A percentile compares a stretch with the other conserved stretches of the same genome.
Evolutionary conservation across 2,113 vertebrate genomes (phyloP).

Genomic region (Arvicanthis niloticus): DNA sequence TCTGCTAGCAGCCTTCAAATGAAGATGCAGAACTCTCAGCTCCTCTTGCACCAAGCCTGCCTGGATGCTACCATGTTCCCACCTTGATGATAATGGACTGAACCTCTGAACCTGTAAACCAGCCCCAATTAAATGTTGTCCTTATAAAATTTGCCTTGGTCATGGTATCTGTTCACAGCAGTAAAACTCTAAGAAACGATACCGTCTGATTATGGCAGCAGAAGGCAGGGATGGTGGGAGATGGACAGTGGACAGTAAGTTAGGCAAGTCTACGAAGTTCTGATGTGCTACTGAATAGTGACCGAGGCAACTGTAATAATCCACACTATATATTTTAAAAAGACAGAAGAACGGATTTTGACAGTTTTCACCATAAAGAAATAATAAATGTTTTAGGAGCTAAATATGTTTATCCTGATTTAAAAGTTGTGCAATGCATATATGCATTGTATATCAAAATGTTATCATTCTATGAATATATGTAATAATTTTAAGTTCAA

Average conservation of each 20-base stretch:
- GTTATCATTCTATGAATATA: neutral
- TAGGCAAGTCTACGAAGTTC: neutral
- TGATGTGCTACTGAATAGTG: neutral
- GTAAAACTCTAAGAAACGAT: too few relatives aligned
- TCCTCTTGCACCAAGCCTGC: too few relatives aligned
- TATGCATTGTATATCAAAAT: neutral
- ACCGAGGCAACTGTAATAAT: neutral
- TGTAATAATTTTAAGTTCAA: neutral
- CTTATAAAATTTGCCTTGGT: too few relatives aligned
- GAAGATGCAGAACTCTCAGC: too few relatives aligned
- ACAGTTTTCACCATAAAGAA: neutral
- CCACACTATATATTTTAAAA: neutral
- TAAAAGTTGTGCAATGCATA: neutral
- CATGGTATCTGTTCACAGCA: too few relatives aligned
- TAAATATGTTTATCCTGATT: neutral
- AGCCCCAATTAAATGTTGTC: too few relatives aligned
- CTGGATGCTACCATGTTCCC: too few relatives aligned
- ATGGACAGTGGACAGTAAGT: rapidly evolving
- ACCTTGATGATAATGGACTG: too few relatives aligned
- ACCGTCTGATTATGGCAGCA: neutral
- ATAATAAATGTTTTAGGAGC: neutral
- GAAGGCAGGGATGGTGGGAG: neutral
- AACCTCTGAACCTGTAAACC: too few relatives aligned
- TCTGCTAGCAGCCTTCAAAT: too few relatives aligned
- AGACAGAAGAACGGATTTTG: too few relatives aligned